These are phyloP conservation scores for Scophthalmus maximus DNA, from an alignment of 2,113 vertebrate species.

Conservation along the genomic window DNA sequence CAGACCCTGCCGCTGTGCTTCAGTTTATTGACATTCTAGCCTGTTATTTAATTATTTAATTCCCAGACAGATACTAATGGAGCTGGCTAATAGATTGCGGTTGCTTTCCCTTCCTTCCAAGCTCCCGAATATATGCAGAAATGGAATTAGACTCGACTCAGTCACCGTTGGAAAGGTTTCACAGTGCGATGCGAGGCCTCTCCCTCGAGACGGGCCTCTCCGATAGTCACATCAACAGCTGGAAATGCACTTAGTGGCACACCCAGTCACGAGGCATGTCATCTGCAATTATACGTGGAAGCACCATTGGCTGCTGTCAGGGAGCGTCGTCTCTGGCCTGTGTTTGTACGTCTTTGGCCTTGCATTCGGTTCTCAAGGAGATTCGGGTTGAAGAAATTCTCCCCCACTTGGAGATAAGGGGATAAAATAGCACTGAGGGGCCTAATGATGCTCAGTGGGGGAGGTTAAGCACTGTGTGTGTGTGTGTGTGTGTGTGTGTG, in stretches of 20 bases:
- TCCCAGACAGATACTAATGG: slow-evolving; percentile 85
- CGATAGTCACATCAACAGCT: slow-evolving; percentile 76
- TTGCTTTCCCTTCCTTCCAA: slow-evolving; percentile 74
- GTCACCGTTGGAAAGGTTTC: slow-evolving; percentile 59
- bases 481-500: slow-evolving; percentile 27
- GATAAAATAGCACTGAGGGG: slow-evolving; percentile 47
- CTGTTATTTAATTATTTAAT: slow-evolving; percentile 86
- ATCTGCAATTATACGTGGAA: slow-evolving; percentile 46
- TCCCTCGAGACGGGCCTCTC: slow-evolving; percentile 57
- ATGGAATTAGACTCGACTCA: slow-evolving; percentile 78
- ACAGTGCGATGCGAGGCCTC: slow-evolving; percentile 29
- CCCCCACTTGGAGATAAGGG: slow-evolving; percentile 44
- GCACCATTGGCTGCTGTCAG: slow-evolving; percentile 23
- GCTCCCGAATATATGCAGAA: slow-evolving; percentile 79
- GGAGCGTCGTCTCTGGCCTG: slow-evolving; percentile 19
- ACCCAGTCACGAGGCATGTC: slow-evolving; percentile 51
- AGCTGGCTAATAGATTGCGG: slow-evolving; percentile 84
- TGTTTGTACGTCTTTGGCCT: slow-evolving; percentile 39
- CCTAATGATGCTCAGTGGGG: slow-evolving; percentile 58
- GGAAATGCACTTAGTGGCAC: slow-evolving; percentile 68
- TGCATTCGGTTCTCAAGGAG: slow-evolving; percentile 45
- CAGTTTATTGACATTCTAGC: slow-evolving; percentile 83
- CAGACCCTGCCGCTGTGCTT: slow-evolving; percentile 76
- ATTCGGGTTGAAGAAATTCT: slow-evolving; percentile 33
- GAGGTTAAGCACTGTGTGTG: slow-evolving; percentile 46